phyloP scores from a whole-genome alignment of 2,113 vertebrate genomes.

The Tychaedon coryphoeus region DNA sequence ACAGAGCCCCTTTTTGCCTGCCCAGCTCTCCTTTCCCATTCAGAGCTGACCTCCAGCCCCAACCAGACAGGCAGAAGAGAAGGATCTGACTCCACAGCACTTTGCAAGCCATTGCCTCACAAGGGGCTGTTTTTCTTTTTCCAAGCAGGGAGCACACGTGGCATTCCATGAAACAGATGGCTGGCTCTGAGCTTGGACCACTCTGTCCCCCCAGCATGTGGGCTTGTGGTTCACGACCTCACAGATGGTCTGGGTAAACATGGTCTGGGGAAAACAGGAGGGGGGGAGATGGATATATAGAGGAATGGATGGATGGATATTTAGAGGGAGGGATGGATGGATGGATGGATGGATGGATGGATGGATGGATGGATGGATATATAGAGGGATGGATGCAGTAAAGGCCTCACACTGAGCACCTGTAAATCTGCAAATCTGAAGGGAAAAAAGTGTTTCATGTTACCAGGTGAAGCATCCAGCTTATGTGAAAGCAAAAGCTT shows the following conservation, averaged over 20 bases:
- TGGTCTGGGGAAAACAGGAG: not conserved
- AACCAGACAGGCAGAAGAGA: not conserved
- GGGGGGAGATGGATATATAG: no score
- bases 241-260: not conserved
- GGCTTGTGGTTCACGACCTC: not conserved
- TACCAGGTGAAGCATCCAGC: fast-evolving
- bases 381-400: not conserved
- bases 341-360: no score
- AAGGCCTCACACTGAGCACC: fast-evolving
- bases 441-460: fast-evolving
- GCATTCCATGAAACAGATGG: not conserved
- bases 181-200: fast-evolving
- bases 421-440: fast-evolving
- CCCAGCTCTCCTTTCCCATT: not conserved
- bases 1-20: not conserved
- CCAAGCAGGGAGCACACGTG: not conserved
- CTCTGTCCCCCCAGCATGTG: not conserved
- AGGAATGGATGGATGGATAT: not conserved
- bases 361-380: no score
- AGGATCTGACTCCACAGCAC: not conserved
- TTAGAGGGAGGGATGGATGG: not conserved
- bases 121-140: not conserved
- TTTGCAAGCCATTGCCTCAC: not conserved
- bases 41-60: not conserved
- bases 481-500: not conserved